Conservation (phyloP, 37 sponge, comb jelly and placozoan species). For the Tethya wilhelma region DNA sequence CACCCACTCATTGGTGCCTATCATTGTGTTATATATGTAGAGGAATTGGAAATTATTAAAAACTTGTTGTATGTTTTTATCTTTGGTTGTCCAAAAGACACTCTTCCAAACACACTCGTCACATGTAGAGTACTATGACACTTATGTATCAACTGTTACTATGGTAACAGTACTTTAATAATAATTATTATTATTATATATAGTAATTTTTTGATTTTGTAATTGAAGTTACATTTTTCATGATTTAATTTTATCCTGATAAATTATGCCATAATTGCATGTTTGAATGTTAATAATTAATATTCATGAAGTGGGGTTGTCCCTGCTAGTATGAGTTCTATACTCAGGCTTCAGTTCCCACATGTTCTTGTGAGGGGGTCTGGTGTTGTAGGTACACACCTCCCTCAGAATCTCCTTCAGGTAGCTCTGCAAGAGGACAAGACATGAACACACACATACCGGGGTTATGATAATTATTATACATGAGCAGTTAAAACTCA, state of each 20-base stretch:
- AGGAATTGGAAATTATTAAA: neutral
- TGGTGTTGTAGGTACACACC: conserved; percentile 88
- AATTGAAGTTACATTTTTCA: too few species aligned
- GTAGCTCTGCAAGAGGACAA: conserved; percentile 72
- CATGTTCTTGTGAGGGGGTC: conserved; percentile 95
- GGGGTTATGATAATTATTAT: neutral
- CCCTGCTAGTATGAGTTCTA: conserved; percentile 34
- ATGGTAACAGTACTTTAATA: neutral
- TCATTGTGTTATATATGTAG: neutral
- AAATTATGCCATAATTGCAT: too few species aligned
- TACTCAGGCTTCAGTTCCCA: conserved; percentile 97
- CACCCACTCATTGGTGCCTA: too few species aligned
- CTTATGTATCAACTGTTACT: neutral
- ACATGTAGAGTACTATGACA: neutral
- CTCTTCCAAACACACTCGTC: neutral
- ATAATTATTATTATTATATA: conserved; percentile 1
- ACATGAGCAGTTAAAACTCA: neutral
- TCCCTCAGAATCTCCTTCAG: conserved; percentile 91
- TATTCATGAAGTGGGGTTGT: neutral
- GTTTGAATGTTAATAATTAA: neutral
- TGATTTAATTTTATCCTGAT: too few species aligned
- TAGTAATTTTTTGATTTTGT: neutral
- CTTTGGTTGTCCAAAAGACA: too few species aligned
- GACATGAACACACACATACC: neutral
- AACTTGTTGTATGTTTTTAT: neutral